Conservation (phyloP, 2,888 invertebrate species). For the Drosophila mayaguana region DNA sequence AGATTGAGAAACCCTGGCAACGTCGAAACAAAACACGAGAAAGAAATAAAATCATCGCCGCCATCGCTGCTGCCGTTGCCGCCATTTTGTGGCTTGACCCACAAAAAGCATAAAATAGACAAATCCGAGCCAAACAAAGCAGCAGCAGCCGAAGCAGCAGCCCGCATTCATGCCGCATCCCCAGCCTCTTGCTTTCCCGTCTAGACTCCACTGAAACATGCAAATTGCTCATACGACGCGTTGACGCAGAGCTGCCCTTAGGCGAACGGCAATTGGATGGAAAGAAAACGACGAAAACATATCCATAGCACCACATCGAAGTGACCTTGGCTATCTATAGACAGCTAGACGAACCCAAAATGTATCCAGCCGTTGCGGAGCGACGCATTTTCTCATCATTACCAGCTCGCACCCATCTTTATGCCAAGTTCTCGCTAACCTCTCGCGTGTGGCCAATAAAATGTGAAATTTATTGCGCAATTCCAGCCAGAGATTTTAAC, state of each 20-base stretch:
- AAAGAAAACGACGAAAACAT: slow-evolving; percentile 10
- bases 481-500: slow-evolving; percentile 27
- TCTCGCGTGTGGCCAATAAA: slow-evolving; percentile 51
- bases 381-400: slow-evolving; percentile 45
- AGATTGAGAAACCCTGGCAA: slow-evolving; percentile 55
- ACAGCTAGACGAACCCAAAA: slow-evolving; percentile 2
- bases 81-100: slow-evolving; percentile 74
- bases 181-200: slow-evolving; percentile 20
- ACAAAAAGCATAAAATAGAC: slow-evolving; percentile 58
- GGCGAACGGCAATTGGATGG: slow-evolving; percentile 29
- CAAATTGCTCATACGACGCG: slow-evolving; percentile 67
- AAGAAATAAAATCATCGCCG: slow-evolving; percentile 47
- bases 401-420: slow-evolving; percentile 25
- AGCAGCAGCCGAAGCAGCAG: slow-evolving; percentile 11
- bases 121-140: slow-evolving; percentile 17
- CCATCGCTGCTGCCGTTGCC: slow-evolving; percentile 31
- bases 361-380: slow-evolving; percentile 35
- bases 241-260: slow-evolving; percentile 22
- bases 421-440: slow-evolving; percentile 8
- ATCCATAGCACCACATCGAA: not conserved
- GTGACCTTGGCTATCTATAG: slow-evolving; percentile 39
- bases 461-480: slow-evolving; percentile 51
- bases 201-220: slow-evolving; percentile 53
- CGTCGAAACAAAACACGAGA: slow-evolving; percentile 35
- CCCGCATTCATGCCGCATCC: not conserved